Base-by-base conservation (phyloP, 2,113 vertebrate genomes). In the Athene cunicularia region DNA sequence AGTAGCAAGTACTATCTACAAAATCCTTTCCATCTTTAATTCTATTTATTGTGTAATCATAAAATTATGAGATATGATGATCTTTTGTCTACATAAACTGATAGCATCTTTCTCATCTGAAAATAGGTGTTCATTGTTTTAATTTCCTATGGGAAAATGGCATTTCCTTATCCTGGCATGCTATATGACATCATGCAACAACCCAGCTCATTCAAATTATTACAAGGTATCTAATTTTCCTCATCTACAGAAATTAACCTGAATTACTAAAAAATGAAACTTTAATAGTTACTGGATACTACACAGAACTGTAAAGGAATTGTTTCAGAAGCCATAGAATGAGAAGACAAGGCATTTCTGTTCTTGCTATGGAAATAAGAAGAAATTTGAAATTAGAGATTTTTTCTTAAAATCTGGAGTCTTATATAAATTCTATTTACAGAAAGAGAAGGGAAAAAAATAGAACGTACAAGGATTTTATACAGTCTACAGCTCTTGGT, bases 71-170 rank as follows among this genome's bases (percentile, higher is more conserved):
- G 67, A 83, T 83, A 70, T 49, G 45, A 86, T 66, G 47, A 88
- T 33, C 41, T 89, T 91, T 94, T 95, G 76, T 92, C 63, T 84
- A 52, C 33, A 26, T 71, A 75, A 81, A 50, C 33, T 89, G 96
- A 97, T 95, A 89, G 30, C 30, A 89, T 92, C 95, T 95, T 90
- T 95, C 88, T 95, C 75, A 72, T 96, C 94, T 95, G 68, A 95
- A 95, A 97, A 93, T 84, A 97, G 60, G 43, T 92, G 73, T 68
- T 93, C 92, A 84, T 81, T 97, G 88, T 97, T 95, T 86, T 80
- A 79, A 81, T 50, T 95, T 95, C 94, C 92, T 87, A 39, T 14
- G 35, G 80, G 75, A 47, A 96, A 96, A 84, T 66, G 68, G 35
- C 68, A 94, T 86, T 95, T 93, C 66, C 83, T 94, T 92, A 93